Evolutionary conservation across 2,888 invertebrate genomes (phyloP).

Genomic region (Tinea semifulvella): DNA sequence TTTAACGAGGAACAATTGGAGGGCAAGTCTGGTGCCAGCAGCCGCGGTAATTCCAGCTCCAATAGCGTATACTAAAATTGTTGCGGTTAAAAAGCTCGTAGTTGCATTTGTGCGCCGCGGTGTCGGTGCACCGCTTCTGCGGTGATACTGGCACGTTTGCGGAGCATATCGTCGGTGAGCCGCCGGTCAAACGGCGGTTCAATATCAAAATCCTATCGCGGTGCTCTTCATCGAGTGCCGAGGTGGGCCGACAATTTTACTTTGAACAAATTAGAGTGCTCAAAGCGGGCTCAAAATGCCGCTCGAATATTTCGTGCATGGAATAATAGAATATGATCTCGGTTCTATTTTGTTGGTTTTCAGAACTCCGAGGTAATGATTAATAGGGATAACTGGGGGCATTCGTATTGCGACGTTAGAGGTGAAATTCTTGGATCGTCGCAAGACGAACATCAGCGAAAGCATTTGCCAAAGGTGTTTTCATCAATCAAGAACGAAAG

Average conservation of each 20-base stretch:
- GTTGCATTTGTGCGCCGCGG: constrained; percentile 59
- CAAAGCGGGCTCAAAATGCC: constrained; percentile 62
- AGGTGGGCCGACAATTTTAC: constrained; percentile 61
- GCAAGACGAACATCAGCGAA: constrained; percentile 70
- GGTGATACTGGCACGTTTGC: constrained; percentile 35
- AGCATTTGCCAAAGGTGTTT: constrained; percentile 75
- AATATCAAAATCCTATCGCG: constrained; percentile 30
- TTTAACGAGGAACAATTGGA: constrained; percentile 71
- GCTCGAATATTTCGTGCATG: constrained; percentile 65
- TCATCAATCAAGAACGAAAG: constrained; percentile 75
- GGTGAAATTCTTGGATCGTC: constrained; percentile 73
- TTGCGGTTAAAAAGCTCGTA: constrained; percentile 73
- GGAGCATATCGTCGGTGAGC: constrained; percentile 34
- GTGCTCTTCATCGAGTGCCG: constrained; percentile 32
- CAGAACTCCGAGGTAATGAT: constrained; percentile 67
- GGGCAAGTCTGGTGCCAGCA: constrained; percentile 75
- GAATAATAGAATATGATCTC: constrained; percentile 72
- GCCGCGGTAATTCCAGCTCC: constrained; percentile 78
- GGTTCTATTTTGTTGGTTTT: constrained; percentile 72
- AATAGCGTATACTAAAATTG: constrained; percentile 76
- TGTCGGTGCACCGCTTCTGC: constrained; percentile 51
- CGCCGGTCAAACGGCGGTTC: constrained; percentile 29
- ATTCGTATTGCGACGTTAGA: constrained; percentile 71
- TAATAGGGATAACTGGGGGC: constrained; percentile 71
- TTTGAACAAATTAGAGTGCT: constrained; percentile 75